Evolutionary conservation across 2,888 invertebrate genomes (phyloP), one percentile per base, ranked within the genome.

Genomic region (Serripes groenlandicus): DNA sequence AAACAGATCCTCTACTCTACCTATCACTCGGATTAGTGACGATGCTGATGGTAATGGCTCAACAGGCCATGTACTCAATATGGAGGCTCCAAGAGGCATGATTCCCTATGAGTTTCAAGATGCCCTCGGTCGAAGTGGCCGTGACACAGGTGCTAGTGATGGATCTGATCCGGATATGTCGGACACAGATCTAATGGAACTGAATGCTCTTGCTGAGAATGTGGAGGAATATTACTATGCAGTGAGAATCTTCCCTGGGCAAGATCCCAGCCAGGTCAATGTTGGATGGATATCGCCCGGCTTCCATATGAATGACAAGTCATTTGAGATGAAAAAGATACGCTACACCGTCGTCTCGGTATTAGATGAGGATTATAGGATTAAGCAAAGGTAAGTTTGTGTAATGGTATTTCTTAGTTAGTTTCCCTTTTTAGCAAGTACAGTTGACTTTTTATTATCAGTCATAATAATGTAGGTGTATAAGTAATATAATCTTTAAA

Each of bases 221-320:
- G 98, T 99, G 93, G 99, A 99, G 93, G 99, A 99, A 94, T 99
- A 99, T 95, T 99, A 99, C 95, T 99, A 98, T 93, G 96, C 97
- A 9, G 96, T 96, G 52, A 93, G 96, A 35, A 97, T 99, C 85
- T 98, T 98, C 95, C 98, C 99, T 52, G 98, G 98, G 75, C 98
- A 99, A 95, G 98, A 99, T 93, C 98, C 98, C 0, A 97, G 97
- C 0, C 97, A 98, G 93, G 98, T 99, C 32, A 99, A 98, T 95
- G 97, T 99, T 0, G 99, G 99, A 26, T 99, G 99, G 99, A 99
- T 99, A 71, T 99, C 99, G 0, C 99, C 99, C 0, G 98, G 99
- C 93, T 99, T 98, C 94, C 95, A 95, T 89, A 91, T 88, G 81
- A 87, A 90, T 81, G 90, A 92, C 72, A 84, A 88, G 21, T 69